Conservation (phyloP, 2,888 invertebrate species). For the Osmoderma eremita region DNA sequence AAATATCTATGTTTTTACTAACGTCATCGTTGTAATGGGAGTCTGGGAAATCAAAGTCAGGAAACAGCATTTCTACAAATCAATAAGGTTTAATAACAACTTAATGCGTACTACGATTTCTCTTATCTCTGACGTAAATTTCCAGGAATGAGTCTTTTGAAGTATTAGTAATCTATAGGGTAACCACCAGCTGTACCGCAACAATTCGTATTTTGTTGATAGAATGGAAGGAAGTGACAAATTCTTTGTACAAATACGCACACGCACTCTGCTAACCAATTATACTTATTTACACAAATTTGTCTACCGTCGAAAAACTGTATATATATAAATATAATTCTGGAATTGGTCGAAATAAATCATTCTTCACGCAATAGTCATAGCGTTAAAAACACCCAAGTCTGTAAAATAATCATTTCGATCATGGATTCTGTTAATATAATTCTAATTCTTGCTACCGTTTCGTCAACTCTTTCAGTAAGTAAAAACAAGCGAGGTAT, state of each 20-base stretch:
- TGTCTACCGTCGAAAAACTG: not conserved
- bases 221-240: slow-evolving; percentile 7
- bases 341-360: too few relatives aligned
- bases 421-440: not conserved
- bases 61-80: too few relatives aligned
- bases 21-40: too few relatives aligned
- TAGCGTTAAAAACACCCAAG: not conserved
- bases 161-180: not conserved
- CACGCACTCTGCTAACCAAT: not conserved
- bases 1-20: too few relatives aligned
- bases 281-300: not conserved
- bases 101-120: too few relatives aligned
- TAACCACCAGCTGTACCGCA: slow-evolving; percentile 6
- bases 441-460: not conserved
- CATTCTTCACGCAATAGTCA: too few relatives aligned
- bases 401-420: too few relatives aligned
- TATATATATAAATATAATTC: too few relatives aligned
- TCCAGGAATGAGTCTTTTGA: not conserved
- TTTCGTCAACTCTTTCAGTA: not conserved
- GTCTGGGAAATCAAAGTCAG: too few relatives aligned
- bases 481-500: not conserved
- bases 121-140: not conserved
- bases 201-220: not conserved
- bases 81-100: too few relatives aligned
- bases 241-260: not conserved